Evolutionary conservation across 2,113 vertebrate species (phyloP), one percentile per base, ranked within the genome.

Genomic region (Vulpes vulpes): DNA sequence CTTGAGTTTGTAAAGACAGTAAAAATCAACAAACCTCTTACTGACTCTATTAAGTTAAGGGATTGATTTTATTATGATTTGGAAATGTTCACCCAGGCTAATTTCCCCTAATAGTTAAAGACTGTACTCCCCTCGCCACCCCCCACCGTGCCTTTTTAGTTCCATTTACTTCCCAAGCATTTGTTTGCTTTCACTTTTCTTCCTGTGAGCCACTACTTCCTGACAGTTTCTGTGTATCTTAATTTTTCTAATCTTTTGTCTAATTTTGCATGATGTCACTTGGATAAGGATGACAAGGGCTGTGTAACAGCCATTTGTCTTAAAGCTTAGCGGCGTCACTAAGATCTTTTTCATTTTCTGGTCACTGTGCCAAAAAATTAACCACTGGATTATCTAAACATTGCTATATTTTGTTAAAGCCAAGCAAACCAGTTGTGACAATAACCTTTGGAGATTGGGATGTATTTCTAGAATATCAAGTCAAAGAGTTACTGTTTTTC

Each of bases 331-430:
- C 27, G 53, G 22, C 49, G 35, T 79, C n/a, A 12, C 23, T 71
- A 9, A 69, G 20, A 74, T 53, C 59, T 10, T 87, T 73, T 84
- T 80, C 51, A n/a, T 80, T 95, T 74, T 64, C 62, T 80, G 59
- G 9, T 71, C 88, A 91, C 38, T 60, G 51, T 88, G 71, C 69
- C 86, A 17, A 60, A 88, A 79, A 22, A 22, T 62, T 38, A 80
- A 78, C 59, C 17, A 5, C 11, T n/a, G n/a, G n/a, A 25, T 95
- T 17, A 15, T 89, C 53, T 30, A 59, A 53, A 59, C 43, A 25
- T 53, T 73, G 20, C 82, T 89, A 1, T 38, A 8, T 89, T 96
- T 43, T 78, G 78, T 89, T 93, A 76, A 93, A 89, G n/a, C 60
- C 43, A 53, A 55, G 76, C 69, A 91, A 86, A 88, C 10, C 57